phyloP scores from a whole-genome alignment of 2,113 vertebrate species.

The Chloebia gouldiae region DNA sequence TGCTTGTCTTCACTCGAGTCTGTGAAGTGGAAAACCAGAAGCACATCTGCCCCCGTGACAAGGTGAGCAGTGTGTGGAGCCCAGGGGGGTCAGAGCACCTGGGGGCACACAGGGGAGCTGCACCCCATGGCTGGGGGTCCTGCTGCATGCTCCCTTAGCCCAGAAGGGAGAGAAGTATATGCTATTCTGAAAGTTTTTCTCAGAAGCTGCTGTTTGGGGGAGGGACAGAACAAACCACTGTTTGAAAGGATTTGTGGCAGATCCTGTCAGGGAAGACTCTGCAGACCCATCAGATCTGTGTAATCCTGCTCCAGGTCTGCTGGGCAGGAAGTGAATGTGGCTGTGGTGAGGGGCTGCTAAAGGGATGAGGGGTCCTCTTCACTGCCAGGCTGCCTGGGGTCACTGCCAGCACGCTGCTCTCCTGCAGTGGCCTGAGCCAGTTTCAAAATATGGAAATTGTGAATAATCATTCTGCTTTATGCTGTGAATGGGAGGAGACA shows the following conservation, averaged over 20 bases:
- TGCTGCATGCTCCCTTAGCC: neutral
- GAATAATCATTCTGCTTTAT: neutral
- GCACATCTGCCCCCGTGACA: conserved; percentile 89
- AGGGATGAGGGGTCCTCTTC: neutral
- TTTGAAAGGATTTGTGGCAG: neutral
- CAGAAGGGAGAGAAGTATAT: neutral
- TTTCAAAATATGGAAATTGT: neutral
- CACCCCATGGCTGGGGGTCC: neutral
- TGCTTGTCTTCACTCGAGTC: conserved; percentile 88
- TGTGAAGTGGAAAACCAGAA: conserved; percentile 81
- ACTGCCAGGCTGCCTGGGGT: neutral
- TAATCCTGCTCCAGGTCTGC: neutral
- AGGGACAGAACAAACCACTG: neutral
- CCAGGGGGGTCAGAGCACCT: accelerated
- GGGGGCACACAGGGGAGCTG: accelerated
- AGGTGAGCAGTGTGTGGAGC: conserved; percentile 68
- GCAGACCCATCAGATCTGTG: accelerated
- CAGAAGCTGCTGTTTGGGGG: neutral
- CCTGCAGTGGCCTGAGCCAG: accelerated
- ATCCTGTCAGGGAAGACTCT: neutral
- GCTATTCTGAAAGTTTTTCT: neutral
- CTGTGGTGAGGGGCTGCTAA: neutral
- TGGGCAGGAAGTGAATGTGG: neutral
- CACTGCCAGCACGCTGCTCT: neutral
- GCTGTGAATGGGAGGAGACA: neutral